Conservation (phyloP, 2,797 vertebrate genomes). For the Typhlichthys subterraneus region DNA sequence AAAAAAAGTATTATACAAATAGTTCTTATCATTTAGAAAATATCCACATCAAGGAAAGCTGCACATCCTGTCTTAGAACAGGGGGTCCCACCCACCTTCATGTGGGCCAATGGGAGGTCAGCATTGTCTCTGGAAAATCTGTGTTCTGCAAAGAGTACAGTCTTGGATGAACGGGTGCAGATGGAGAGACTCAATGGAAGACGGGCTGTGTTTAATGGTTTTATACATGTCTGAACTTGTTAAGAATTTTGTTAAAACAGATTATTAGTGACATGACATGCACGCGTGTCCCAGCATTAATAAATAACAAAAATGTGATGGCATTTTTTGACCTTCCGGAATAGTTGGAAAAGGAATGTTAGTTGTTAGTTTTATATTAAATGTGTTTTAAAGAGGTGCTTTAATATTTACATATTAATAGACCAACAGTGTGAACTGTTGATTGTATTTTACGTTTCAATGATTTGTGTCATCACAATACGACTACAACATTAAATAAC, state of each 20-base stretch:
- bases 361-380: too few species aligned
- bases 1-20: too few species aligned
- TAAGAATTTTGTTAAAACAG: too few species aligned
- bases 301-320: not conserved
- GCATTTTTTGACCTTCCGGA: not conserved
- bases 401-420: too few species aligned
- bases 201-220: not conserved
- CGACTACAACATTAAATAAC: not conserved
- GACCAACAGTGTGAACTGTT: too few species aligned
- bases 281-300: not conserved
- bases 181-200: conserved; percentile 70
- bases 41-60: too few species aligned
- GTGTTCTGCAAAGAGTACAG: conserved; percentile 28
- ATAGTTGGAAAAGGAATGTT: not conserved
- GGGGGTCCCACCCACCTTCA: conserved; percentile 24
- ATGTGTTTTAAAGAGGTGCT: too few species aligned
- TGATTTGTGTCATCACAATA: not conserved
- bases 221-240: not conserved
- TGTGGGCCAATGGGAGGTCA: conserved; percentile 52
- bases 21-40: too few species aligned
- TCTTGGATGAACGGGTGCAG: conserved; percentile 87
- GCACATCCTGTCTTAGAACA: not conserved
- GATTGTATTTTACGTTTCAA: too few species aligned
- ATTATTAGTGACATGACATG: too few species aligned
- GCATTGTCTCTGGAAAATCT: not conserved